Evolutionary conservation across 2,113 vertebrate species (phyloP).

Genomic region (Paralichthys olivaceus): DNA sequence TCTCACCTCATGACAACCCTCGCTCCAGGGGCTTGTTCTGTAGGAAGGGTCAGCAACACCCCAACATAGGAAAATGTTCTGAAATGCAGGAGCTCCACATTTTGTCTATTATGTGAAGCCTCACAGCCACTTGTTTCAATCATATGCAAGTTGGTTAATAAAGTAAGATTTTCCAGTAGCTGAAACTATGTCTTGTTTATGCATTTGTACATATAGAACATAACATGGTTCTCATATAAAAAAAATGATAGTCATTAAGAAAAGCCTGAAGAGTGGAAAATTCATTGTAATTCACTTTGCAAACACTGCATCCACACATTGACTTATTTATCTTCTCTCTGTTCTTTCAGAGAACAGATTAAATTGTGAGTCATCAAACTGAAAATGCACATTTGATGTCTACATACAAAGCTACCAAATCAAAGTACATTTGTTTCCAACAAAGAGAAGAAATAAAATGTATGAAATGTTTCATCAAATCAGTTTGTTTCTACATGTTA

Average conservation of each 20-base stretch:
- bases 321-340: constrained; percentile 3
- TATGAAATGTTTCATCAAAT: too few relatives aligned
- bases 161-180: not conserved
- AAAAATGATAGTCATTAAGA: not conserved
- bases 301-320: not conserved
- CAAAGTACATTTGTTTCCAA: not conserved
- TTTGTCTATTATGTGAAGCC: not conserved
- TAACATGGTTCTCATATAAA: not conserved
- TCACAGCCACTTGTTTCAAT: not conserved
- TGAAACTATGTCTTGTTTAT: too few relatives aligned
- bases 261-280: not conserved
- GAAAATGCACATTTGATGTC: not conserved
- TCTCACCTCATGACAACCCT: not conserved
- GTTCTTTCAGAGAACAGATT: constrained; percentile 11
- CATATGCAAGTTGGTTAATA: not conserved
- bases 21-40: not conserved
- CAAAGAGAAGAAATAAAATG: not conserved
- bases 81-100: not conserved
- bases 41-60: not conserved
- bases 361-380: not conserved
- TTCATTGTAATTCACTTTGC: constrained; percentile 12
- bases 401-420: not conserved
- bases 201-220: not conserved
- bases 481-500: too few relatives aligned
- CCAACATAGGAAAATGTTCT: not conserved